Conservation (phyloP, 2,888 invertebrate species). For the Eupeodes latifasciatus region DNA sequence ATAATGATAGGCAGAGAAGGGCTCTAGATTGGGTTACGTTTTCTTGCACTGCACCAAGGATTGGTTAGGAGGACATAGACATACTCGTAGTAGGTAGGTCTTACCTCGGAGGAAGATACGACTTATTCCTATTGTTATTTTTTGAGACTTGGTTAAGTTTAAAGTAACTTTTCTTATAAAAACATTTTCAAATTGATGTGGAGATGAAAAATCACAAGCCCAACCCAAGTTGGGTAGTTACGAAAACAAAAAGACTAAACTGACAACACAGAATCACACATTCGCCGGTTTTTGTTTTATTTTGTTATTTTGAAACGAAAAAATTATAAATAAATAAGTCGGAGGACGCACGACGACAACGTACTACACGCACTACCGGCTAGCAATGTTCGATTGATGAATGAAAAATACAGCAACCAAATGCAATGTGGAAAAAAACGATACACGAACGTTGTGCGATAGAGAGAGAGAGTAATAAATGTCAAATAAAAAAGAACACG, state of each 20-base stretch:
- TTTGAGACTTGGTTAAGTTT: conserved; percentile 17
- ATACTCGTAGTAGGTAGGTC: neutral
- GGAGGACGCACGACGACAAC: conserved; percentile 8
- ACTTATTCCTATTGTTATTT: conserved; percentile 35
- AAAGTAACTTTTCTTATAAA: neutral
- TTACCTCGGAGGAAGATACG: neutral
- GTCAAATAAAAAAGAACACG: neutral
- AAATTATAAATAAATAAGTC: conserved; percentile 68
- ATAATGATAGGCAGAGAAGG: conserved; percentile 64
- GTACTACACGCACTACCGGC: conserved; percentile 34
- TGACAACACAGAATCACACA: conserved; percentile 53
- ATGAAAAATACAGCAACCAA: conserved; percentile 54
- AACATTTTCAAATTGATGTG: neutral
- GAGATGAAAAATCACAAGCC: neutral
- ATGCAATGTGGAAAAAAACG: conserved; percentile 28
- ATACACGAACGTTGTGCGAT: neutral
- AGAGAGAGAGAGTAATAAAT: neutral
- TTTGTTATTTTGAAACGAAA: conserved; percentile 45
- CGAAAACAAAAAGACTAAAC: neutral
- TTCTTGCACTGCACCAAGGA: conserved; percentile 36
- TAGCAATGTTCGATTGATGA: conserved; percentile 65
- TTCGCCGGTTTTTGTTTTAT: conserved; percentile 38
- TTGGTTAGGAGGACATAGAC: conserved; percentile 6
- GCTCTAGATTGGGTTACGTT: conserved; percentile 68
- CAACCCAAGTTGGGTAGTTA: neutral